phyloP scores from a whole-genome alignment of 2,888 invertebrate genomes.

The Chromoteleia sp. region DNA sequence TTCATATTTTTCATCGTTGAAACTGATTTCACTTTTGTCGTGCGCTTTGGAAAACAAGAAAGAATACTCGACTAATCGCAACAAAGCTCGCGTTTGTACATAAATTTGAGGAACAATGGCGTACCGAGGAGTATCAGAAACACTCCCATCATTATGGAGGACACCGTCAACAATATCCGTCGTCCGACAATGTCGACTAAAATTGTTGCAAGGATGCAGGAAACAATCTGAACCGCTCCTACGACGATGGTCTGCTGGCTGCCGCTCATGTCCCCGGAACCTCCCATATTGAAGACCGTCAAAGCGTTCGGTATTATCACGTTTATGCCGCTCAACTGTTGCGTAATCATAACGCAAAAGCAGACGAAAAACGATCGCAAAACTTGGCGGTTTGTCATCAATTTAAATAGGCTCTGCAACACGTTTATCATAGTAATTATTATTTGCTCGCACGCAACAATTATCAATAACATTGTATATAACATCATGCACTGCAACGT shows the following conservation, averaged over 20 bases:
- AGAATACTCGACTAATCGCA: slow-evolving; percentile 8
- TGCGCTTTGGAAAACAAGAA: slow-evolving; percentile 10
- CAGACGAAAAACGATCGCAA: slow-evolving; percentile 73
- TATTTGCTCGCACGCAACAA: not conserved
- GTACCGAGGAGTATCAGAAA: slow-evolving; percentile 79
- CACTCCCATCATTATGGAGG: slow-evolving; percentile 77
- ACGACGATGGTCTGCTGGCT: slow-evolving; percentile 77
- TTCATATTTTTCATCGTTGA: slow-evolving; percentile 14
- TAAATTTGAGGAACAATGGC: slow-evolving; percentile 33
- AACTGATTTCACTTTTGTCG: not conserved
- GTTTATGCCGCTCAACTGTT: slow-evolving; percentile 79
- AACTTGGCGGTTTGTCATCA: slow-evolving; percentile 74
- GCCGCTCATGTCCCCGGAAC: slow-evolving; percentile 76
- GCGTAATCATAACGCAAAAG: slow-evolving; percentile 72
- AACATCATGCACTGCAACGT: no score
- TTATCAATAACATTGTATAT: no score
- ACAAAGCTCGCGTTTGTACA: slow-evolving; percentile 16
- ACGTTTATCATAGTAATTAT: not conserved
- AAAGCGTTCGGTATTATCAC: slow-evolving; percentile 78
- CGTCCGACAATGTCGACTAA: slow-evolving; percentile 77
- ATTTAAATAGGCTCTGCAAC: slow-evolving; percentile 53
- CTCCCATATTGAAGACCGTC: slow-evolving; percentile 76
- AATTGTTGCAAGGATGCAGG: slow-evolving; percentile 74
- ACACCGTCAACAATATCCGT: slow-evolving; percentile 76
- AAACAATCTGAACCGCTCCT: slow-evolving; percentile 76